A percentile compares a stretch with the other conserved stretches of the same genome.
These are phyloP conservation scores for Tipula vernalis DNA, from an alignment of 2,888 invertebrate species.

Conservation along the genomic window DNA sequence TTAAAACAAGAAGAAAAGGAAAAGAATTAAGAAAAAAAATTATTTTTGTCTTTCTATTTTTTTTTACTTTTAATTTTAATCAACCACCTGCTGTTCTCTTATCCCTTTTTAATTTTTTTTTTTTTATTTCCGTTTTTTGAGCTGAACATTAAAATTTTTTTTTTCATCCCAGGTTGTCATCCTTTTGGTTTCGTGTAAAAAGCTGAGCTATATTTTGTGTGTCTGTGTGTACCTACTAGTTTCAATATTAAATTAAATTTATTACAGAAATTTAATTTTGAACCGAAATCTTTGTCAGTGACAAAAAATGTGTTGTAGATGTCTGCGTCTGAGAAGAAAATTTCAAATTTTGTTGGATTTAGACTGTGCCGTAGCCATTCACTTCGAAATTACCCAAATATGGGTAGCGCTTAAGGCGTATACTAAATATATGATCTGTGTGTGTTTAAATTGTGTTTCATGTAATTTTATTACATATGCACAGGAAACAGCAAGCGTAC, in stretches of 20 bases:
- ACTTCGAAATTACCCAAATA: too few relatives aligned
- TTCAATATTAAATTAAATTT: neutral
- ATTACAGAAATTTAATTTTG: neutral
- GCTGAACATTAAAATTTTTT: neutral
- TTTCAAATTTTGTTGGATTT: too few relatives aligned
- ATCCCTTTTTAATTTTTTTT: too few relatives aligned
- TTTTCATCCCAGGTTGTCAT: neutral
- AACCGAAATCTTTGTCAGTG: neutral
- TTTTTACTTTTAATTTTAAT: neutral
- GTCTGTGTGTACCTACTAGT: neutral
- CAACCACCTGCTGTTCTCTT: neutral
- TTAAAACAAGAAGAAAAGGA: neutral
- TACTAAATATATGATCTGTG: too few relatives aligned
- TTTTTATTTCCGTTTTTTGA: neutral
- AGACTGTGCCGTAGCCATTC: too few relatives aligned
- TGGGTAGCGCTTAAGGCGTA: too few relatives aligned
- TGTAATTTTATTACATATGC: neutral
- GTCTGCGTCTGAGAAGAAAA: too few relatives aligned
- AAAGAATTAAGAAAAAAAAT: neutral
- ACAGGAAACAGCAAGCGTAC: too few relatives aligned
- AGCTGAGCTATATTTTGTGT: neutral
- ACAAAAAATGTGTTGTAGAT: neutral
- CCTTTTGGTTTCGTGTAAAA: neutral
- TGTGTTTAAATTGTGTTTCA: neutral
- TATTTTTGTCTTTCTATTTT: neutral